These are phyloP conservation scores for Orchestes rusci DNA, from an alignment of 2,888 invertebrate genomes.

Conservation along the genomic window DNA sequence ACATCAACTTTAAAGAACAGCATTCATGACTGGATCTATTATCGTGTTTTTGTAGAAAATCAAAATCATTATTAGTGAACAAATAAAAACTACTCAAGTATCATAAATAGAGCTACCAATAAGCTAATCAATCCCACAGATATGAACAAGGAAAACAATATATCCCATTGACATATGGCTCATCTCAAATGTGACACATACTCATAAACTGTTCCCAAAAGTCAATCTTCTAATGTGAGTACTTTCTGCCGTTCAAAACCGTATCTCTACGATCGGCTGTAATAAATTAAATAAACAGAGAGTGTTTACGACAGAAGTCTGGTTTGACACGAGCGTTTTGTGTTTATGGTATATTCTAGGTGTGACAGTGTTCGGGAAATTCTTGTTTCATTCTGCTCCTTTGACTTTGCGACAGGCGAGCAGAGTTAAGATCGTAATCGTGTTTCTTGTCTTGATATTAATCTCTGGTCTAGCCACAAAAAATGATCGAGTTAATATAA, in stretches of 20 bases:
- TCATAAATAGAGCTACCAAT: no score
- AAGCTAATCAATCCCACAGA: no score
- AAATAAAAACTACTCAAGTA: no score
- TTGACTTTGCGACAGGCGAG: constrained; percentile 23
- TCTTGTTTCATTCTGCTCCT: constrained; percentile 18
- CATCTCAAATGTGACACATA: constrained; percentile 10
- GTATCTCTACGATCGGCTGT: constrained; percentile 7
- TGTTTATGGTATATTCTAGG: constrained; percentile 33
- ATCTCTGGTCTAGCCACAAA: constrained; percentile 17
- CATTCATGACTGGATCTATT: no score
- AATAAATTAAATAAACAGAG: constrained; percentile 32
- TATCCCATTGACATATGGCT: constrained; percentile 6
- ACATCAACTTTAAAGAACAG: no score
- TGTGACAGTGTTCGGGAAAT: constrained; percentile 26
- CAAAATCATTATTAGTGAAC: no score
- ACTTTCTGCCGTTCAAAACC: constrained; percentile 1
- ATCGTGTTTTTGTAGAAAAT: no score
- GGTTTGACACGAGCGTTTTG: constrained; percentile 30
- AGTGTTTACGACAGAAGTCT: constrained; percentile 32
- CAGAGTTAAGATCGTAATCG: no score
- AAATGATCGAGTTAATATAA: constrained; percentile 21
- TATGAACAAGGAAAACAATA: no score
- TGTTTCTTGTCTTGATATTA: constrained; percentile 17
- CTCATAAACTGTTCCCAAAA: constrained; percentile 8
- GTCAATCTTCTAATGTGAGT: background rate